Base-by-base conservation (phyloP, 2,797 vertebrate species). In the Lepus oiostolus region DNA sequence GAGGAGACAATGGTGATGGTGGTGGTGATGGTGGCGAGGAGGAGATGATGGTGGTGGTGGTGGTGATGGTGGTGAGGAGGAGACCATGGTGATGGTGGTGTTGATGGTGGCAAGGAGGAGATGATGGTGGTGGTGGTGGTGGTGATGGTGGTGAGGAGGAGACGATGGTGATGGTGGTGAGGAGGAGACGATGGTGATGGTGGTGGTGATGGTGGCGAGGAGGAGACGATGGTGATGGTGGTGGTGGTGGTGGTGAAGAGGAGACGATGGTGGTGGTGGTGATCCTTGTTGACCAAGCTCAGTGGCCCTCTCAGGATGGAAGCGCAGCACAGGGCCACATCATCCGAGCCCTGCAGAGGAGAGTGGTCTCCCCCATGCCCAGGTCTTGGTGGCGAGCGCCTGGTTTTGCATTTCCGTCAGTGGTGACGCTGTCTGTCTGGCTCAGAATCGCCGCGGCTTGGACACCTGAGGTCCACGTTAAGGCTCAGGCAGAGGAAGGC, bases 41-140 rank as follows among this genome's bases (percentile, higher is more conserved):
- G 24, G 35, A 35, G 35, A 35, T n/a, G n/a, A n/a, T n/a, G 4
- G 1, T 32, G 5, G 1, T 47, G 35, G 16, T 32, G 62, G 7
- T 17, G 30, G 1, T 28, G 24, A 10, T 35, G 35, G 35, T 35
- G 35, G 35, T 3, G 35, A 35, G 6, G 62, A 26, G 24, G 35
- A 35, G 35, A 35, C 3, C 2, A 35, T 35, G 62, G 28, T 26
- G 62, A 2, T 63, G 65, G 12, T 32, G 30, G 1, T n/a, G 30
- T 0, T 32, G 65, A 4, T 35, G 35, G 0, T n/a, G 65, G 1
- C 16, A 14, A 5, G 6, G 30, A 2, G 65, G 1, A 16, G 14
- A 0, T 0, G 7, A 65, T 30, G 32, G 21, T 32, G 28, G 8
- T 6, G 7, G 8, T 6, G 7, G 3, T n/a, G 52, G 10, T 22